These are phyloP conservation scores for Eulemur mongoz DNA, from an alignment of 2,797 vertebrate genomes.

Conservation along the genomic window DNA sequence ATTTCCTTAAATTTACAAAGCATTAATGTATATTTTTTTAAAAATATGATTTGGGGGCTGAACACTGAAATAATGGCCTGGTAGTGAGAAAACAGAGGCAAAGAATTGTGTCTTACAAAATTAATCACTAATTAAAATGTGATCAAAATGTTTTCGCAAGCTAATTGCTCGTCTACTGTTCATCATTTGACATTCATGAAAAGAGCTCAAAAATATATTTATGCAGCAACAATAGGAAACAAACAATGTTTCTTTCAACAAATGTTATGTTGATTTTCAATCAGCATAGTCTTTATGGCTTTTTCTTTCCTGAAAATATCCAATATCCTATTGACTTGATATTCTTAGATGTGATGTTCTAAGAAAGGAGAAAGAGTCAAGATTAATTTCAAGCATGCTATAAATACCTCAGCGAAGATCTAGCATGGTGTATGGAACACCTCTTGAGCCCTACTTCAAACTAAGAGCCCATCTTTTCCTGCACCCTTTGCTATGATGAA, in stretches of 20 bases:
- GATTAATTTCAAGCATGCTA: not conserved
- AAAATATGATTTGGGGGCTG: not conserved
- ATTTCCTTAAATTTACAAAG: not conserved
- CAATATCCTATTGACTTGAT: not conserved
- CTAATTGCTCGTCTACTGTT: not conserved
- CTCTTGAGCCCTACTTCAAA: not conserved
- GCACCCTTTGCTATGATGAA: not conserved
- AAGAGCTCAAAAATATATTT: conserved; percentile 30
- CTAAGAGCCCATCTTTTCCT: not conserved
- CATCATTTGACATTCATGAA: conserved; percentile 43
- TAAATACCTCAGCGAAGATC: not conserved
- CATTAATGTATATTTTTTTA: not conserved
- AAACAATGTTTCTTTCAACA: not conserved
- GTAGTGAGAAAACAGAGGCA: not conserved
- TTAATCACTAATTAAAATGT: not conserved
- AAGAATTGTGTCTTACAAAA: not conserved
- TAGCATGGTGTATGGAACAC: not conserved
- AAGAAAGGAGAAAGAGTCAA: not conserved
- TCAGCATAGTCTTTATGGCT: not conserved
- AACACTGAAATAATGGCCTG: not conserved
- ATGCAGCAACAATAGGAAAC: not conserved
- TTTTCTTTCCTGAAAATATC: conserved; percentile 23
- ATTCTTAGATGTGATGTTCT: not conserved
- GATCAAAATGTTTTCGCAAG: conserved; percentile 37
- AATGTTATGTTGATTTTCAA: not conserved